These are phyloP conservation scores for Prionailurus viverrinus DNA, from an alignment of 2,113 vertebrate species.

Conservation along the genomic window DNA sequence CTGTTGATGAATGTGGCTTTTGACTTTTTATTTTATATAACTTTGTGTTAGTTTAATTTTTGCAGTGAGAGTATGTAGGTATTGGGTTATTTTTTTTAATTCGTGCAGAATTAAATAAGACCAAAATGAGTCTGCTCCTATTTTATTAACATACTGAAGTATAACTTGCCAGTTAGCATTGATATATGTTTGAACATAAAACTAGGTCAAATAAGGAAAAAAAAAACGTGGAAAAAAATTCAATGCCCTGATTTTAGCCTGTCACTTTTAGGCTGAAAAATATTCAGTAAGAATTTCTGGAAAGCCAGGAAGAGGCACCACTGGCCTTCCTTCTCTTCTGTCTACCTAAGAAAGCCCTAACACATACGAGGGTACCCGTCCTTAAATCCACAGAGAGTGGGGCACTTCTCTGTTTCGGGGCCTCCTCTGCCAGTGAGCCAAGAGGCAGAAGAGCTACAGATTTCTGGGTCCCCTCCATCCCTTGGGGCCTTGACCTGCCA, in stretches of 20 bases:
- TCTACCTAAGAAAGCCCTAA: conserved; percentile 21
- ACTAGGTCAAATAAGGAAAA: conserved; percentile 66
- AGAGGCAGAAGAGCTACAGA: background rate
- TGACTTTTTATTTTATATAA: conserved; percentile 15
- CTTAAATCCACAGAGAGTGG: background rate
- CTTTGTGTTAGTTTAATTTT: conserved; percentile 2
- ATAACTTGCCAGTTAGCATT: conserved; percentile 45
- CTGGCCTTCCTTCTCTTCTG: background rate
- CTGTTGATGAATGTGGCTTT: background rate
- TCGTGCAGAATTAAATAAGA: conserved; percentile 44
- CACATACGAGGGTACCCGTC: background rate
- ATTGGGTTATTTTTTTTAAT: background rate
- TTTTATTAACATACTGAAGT: conserved; percentile 58
- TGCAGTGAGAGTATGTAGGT: background rate
- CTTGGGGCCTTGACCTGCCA: background rate
- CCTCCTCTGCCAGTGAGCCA: background rate
- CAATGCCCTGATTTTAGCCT: conserved; percentile 62
- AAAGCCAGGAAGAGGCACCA: background rate
- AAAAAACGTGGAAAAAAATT: conserved; percentile 20
- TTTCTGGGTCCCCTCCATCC: background rate
- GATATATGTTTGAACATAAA: conserved; percentile 66
- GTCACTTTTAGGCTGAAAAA: conserved; percentile 31
- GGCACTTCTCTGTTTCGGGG: background rate
- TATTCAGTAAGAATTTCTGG: conserved; percentile 34
- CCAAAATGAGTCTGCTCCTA: conserved; percentile 2